Percentiles rank a stretch among this genome's conserved stretches.
Conservation (phyloP, 2,113 vertebrate genomes). For the Scalopus aquaticus region DNA sequence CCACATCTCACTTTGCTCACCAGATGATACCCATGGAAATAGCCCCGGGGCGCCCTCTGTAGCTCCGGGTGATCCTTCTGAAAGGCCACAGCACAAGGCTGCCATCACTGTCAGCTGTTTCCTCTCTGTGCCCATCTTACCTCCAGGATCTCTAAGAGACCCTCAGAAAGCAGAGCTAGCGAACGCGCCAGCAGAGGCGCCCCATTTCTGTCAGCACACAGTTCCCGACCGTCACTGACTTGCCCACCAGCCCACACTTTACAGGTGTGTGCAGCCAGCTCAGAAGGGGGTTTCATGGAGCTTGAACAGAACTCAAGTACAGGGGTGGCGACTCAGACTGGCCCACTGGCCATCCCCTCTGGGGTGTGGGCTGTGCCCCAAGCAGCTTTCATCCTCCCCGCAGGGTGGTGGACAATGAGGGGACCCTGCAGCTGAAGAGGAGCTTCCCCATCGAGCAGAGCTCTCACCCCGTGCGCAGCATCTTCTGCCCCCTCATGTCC, state of each 20-base stretch:
- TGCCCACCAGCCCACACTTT: neutral
- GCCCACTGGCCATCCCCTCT: neutral
- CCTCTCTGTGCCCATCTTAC: neutral
- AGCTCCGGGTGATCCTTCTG: neutral
- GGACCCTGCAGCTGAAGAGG: conserved; percentile 92
- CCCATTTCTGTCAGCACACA: neutral
- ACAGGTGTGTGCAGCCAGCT: neutral
- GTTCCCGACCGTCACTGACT: too few relatives aligned
- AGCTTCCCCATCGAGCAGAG: conserved; percentile 94
- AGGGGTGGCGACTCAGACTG: neutral
- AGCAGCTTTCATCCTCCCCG: neutral
- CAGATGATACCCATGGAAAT: neutral
- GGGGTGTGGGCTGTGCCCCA: neutral
- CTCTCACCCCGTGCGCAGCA: conserved; percentile 92
- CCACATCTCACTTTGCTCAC: neutral
- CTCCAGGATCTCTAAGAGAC: neutral
- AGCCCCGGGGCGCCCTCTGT: neutral
- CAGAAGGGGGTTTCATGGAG: neutral
- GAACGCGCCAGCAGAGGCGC: neutral
- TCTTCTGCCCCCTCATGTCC: conserved; percentile 98
- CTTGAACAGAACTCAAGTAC: neutral
- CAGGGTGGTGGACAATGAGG: conserved; percentile 96
- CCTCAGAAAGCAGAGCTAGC: neutral
- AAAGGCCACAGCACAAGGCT: neutral
- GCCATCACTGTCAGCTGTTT: neutral